A percentile compares a stretch with the other conserved stretches of the same genome.
These are phyloP conservation scores for Hipposideros armiger DNA, from an alignment of 2,113 vertebrate species.

Conservation along the genomic window DNA sequence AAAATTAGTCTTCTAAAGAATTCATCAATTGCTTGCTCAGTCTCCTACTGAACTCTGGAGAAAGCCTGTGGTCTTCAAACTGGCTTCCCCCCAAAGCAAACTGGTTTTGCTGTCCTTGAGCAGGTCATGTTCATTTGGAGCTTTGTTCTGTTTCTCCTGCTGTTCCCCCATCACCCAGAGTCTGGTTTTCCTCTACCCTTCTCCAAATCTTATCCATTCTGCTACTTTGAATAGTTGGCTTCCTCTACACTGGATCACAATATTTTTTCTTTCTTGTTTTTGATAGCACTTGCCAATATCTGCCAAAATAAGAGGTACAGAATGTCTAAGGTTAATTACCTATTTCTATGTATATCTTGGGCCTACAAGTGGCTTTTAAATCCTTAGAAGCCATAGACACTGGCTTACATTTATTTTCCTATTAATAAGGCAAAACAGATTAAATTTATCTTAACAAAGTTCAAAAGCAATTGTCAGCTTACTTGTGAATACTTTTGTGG, in stretches of 20 bases:
- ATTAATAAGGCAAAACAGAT: slow-evolving; percentile 12
- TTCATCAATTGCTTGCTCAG: slow-evolving; percentile 53
- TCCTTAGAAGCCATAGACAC: neutral
- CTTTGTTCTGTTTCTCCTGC: slow-evolving; percentile 25
- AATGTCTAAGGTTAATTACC: neutral
- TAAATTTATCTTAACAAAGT: slow-evolving; percentile 28
- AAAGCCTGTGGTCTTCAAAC: slow-evolving; percentile 45
- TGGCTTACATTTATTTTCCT: slow-evolving; percentile 31
- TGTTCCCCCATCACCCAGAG: neutral
- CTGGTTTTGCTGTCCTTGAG: slow-evolving; percentile 26
- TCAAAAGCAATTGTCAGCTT: slow-evolving; percentile 48
- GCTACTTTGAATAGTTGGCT: slow-evolving; percentile 41
- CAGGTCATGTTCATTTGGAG: slow-evolving; percentile 8
- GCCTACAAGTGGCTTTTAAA: neutral
- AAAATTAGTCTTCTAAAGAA: slow-evolving; percentile 54
- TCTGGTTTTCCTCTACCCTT: slow-evolving; percentile 38
- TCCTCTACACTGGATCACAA: neutral
- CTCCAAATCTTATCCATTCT: neutral
- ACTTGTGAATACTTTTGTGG: slow-evolving; percentile 10
- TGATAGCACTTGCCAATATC: neutral
- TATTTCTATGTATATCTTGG: slow-evolving; percentile 52
- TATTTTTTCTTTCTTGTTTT: neutral
- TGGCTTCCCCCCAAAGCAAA: slow-evolving; percentile 66
- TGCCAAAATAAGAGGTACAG: slow-evolving; percentile 23
- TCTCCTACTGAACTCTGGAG: slow-evolving; percentile 39